Conservation (phyloP, 2,888 invertebrate species). For the Doris montereyensis region DNA sequence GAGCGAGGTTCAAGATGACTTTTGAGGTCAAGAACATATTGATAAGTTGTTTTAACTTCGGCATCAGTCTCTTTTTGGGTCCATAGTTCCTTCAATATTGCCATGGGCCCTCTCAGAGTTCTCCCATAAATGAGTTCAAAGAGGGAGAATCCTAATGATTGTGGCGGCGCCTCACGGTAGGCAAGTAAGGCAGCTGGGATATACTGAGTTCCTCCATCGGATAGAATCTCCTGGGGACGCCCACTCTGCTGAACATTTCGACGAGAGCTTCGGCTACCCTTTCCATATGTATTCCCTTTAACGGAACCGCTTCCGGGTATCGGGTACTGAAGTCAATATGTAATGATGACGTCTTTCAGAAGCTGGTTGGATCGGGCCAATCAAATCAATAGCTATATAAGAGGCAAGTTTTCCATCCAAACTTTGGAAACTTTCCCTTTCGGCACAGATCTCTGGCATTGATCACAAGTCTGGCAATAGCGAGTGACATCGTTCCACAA, state of each 20-base stretch:
- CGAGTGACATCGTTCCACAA: constrained; percentile 17
- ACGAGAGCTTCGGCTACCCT: constrained; percentile 46
- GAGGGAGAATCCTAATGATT: constrained; percentile 36
- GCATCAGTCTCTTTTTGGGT: too few species aligned
- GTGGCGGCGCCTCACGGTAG: constrained; percentile 39
- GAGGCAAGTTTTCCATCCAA: constrained; percentile 40
- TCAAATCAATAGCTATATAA: constrained; percentile 46
- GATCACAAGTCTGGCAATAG: constrained; percentile 38
- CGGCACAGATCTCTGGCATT: constrained; percentile 21
- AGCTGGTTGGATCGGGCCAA: constrained; percentile 44
- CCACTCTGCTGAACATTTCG: constrained; percentile 42
- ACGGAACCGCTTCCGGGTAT: constrained; percentile 44
- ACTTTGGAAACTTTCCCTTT: constrained; percentile 25
- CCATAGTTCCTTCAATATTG: constrained; percentile 36
- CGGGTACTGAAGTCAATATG: constrained; percentile 49
- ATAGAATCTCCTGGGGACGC: constrained; percentile 46
- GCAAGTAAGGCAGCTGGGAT: constrained; percentile 34
- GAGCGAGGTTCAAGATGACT: constrained; percentile 11
- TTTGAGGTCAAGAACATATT: constrained; percentile 17
- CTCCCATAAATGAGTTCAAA: constrained; percentile 43
- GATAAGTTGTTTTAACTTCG: constrained; percentile 7
- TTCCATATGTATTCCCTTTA: constrained; percentile 40
- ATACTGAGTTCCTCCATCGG: constrained; percentile 38
- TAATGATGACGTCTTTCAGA: constrained; percentile 43
- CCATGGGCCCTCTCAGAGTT: constrained; percentile 32